Conservation (phyloP, 1,140 invertebrate species). For the Macrocentrus cingulum region DNA sequence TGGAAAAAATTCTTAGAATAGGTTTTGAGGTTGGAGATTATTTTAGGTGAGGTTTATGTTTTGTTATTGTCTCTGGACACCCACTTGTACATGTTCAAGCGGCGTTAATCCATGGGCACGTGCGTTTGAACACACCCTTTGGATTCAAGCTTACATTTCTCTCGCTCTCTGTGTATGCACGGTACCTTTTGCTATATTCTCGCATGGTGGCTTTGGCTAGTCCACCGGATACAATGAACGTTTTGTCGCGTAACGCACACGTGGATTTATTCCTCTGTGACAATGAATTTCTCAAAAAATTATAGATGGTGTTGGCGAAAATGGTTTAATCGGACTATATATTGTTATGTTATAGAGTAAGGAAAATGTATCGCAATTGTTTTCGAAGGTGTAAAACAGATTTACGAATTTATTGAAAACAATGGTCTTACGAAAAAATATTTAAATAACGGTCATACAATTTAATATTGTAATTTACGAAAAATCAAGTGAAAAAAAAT, state of each 20-base stretch:
- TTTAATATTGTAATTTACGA: conserved; percentile 7
- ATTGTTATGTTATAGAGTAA: too few relatives aligned
- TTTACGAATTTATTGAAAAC: too few relatives aligned
- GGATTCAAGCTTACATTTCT: conserved; percentile 8
- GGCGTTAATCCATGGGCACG: conserved; percentile 29
- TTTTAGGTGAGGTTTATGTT: too few relatives aligned
- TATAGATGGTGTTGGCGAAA: conserved; percentile 20
- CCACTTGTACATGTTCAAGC: conserved; percentile 17
- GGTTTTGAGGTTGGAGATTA: too few relatives aligned
- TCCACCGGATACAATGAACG: conserved; percentile 26
- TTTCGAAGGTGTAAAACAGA: too few relatives aligned
- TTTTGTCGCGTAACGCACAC: conserved; percentile 20
- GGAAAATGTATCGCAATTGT: too few relatives aligned
- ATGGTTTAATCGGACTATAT: conserved; percentile 4
- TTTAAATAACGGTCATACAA: too few relatives aligned
- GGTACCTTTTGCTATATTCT: neutral
- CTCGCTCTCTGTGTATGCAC: neutral
- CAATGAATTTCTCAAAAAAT: conserved; percentile 32
- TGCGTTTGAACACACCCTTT: conserved; percentile 21
- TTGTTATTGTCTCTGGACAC: conserved; percentile 11
- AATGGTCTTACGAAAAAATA: too few relatives aligned
- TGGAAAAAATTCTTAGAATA: too few relatives aligned
- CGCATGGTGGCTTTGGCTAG: conserved; percentile 7
- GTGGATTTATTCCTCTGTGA: conserved; percentile 28
- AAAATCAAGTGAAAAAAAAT: too few relatives aligned